Percentiles rank a stretch among this genome's conserved stretches.
Conservation (phyloP, 2,797 vertebrate genomes). For the Sarcophilus harrisii region DNA sequence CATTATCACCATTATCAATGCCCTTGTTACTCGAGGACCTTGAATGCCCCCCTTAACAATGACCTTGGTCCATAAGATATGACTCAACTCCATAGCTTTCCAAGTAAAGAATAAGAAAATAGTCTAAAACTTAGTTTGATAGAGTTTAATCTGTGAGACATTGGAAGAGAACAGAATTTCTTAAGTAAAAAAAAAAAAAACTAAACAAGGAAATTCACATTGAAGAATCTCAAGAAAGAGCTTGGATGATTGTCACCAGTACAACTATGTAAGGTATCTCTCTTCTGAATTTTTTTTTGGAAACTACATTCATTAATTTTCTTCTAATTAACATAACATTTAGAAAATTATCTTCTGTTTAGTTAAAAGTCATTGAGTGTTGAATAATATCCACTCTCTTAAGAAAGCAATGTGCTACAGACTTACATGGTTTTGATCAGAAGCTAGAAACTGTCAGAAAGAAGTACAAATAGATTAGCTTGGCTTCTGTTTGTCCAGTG, state of each 20-base stretch:
- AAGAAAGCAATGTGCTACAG: slow-evolving; percentile 35
- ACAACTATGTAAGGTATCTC: background rate
- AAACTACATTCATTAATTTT: slow-evolving; percentile 48
- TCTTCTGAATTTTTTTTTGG: slow-evolving; percentile 36
- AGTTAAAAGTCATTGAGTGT: slow-evolving; percentile 27
- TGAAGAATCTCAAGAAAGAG: background rate
- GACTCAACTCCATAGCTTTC: background rate
- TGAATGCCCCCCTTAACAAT: background rate
- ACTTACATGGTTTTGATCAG: slow-evolving; percentile 40
- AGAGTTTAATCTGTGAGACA: background rate
- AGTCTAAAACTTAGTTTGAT: background rate
- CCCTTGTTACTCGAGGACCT: background rate
- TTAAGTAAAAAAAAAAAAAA: background rate
- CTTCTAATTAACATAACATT: slow-evolving; percentile 19
- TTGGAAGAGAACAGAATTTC: background rate
- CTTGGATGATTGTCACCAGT: background rate
- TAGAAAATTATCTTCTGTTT: slow-evolving; percentile 51
- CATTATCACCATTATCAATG: background rate
- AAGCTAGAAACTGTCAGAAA: slow-evolving; percentile 54
- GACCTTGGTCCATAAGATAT: background rate
- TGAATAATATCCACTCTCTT: background rate
- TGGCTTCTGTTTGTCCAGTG: slow-evolving; percentile 58
- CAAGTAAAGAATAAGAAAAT: background rate
- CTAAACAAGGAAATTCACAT: background rate
- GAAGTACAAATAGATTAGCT: slow-evolving; percentile 23